Percentiles rank a stretch among this genome's conserved stretches.
Evolutionary conservation across 35 echinoderm and acorn worm species (phyloP).

Genomic region (Ptychodera flava): DNA sequence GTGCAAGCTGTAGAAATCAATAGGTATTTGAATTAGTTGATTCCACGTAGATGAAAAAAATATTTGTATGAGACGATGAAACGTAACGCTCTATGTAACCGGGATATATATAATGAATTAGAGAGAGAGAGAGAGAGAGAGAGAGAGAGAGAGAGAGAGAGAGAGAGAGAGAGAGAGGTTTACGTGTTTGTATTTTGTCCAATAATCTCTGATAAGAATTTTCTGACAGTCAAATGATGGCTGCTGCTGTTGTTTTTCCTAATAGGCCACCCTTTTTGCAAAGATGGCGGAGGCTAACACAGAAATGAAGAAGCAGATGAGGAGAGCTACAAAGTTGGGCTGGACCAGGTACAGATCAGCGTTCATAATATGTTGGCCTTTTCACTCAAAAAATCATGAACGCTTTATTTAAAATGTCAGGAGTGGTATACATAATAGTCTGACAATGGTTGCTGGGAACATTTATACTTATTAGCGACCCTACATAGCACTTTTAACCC

Average conservation of each 20-base stretch:
- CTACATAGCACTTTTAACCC: not conserved
- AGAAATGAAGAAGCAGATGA: not conserved
- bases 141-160: too few relatives aligned
- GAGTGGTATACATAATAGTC: not conserved
- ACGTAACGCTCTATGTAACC: too few relatives aligned
- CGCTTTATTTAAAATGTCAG: not conserved
- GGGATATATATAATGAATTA: too few relatives aligned
- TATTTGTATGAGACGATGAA: too few relatives aligned
- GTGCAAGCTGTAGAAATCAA: too few relatives aligned
- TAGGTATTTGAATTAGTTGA: too few relatives aligned
- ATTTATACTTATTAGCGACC: not conserved
- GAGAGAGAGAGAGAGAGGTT: too few relatives aligned
- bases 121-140: too few relatives aligned
- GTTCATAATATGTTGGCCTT: not conserved
- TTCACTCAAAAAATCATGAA: not conserved
- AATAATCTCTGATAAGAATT: too few relatives aligned
- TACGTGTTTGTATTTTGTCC: too few relatives aligned
- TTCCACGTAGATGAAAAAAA: too few relatives aligned
- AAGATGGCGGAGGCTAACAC: not conserved
- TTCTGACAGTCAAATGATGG: too few relatives aligned
- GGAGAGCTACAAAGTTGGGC: not conserved
- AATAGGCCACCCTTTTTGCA: not conserved
- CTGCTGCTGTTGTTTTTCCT: not conserved
- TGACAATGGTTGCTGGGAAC: not conserved
- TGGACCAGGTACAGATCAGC: slow-evolving; percentile 20